Conservation (phyloP, 1,140 invertebrate species). For the Wasmannia auropunctata region DNA sequence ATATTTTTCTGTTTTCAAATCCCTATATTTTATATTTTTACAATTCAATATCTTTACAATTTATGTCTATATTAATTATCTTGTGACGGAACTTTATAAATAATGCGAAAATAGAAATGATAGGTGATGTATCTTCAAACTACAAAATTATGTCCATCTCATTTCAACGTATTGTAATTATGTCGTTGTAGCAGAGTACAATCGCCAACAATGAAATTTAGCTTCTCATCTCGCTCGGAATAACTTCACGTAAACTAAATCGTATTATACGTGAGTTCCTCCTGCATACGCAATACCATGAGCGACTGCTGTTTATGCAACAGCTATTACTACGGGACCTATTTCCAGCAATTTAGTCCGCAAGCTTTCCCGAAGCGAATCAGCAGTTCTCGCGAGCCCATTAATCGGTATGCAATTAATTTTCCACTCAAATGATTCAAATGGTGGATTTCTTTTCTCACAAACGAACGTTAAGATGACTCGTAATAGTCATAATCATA, state of each 20-base stretch:
- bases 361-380: conserved; percentile 36
- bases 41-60: not conserved
- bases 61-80: not conserved
- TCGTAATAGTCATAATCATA: conserved; percentile 40
- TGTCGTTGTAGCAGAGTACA: not conserved
- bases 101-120: not conserved
- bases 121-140: not conserved
- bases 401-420: conserved; percentile 57
- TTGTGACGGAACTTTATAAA: not conserved
- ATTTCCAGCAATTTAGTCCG: conserved; percentile 36
- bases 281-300: conserved; percentile 13
- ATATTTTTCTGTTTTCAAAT: not conserved
- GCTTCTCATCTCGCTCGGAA: conserved; percentile 36
- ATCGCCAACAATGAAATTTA: conserved; percentile 32
- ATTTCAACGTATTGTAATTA: conserved; percentile 30
- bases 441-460: not conserved
- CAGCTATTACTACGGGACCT: conserved; percentile 34
- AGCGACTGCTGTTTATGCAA: conserved; percentile 44
- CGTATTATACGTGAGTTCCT: conserved; percentile 30
- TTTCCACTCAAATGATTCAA: not conserved
- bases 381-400: not conserved
- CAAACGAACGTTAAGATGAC: not conserved
- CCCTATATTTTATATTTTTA: not conserved
- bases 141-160: not conserved
- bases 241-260: conserved; percentile 44